Evolutionary conservation across 2,113 vertebrate species (phyloP).

Genomic region (Euleptes europaea): DNA sequence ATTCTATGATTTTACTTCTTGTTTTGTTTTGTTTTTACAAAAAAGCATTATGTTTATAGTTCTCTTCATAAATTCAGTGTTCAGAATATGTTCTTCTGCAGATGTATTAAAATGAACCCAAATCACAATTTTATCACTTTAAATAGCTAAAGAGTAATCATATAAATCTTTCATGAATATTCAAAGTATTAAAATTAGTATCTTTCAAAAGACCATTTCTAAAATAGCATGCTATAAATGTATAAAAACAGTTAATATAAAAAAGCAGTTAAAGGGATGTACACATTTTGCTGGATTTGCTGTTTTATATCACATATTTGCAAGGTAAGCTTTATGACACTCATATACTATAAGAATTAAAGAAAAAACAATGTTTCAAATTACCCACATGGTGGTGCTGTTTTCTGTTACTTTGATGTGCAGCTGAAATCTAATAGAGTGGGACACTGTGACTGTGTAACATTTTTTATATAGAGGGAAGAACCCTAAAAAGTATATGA

Average conservation of each 20-base stretch:
- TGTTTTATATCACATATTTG: neutral
- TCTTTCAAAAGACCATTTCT: neutral
- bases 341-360: neutral
- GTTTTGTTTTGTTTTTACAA: too few relatives aligned
- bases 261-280: neutral
- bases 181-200: neutral
- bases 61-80: neutral
- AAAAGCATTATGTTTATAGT: too few relatives aligned
- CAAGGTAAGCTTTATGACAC: neutral
- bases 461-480: neutral
- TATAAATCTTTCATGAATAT: neutral
- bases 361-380: neutral
- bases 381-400: conserved; percentile 16
- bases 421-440: neutral
- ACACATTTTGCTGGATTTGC: neutral
- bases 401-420: neutral
- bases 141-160: neutral
- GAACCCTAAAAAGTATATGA: neutral
- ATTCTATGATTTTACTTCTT: too few relatives aligned
- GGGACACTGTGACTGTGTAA: neutral
- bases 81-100: too few relatives aligned
- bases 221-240: neutral
- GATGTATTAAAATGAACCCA: neutral
- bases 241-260: neutral
- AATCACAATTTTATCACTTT: neutral